phyloP scores from a whole-genome alignment of 2,797 vertebrate species.

The Epinephelus malabaricus region DNA sequence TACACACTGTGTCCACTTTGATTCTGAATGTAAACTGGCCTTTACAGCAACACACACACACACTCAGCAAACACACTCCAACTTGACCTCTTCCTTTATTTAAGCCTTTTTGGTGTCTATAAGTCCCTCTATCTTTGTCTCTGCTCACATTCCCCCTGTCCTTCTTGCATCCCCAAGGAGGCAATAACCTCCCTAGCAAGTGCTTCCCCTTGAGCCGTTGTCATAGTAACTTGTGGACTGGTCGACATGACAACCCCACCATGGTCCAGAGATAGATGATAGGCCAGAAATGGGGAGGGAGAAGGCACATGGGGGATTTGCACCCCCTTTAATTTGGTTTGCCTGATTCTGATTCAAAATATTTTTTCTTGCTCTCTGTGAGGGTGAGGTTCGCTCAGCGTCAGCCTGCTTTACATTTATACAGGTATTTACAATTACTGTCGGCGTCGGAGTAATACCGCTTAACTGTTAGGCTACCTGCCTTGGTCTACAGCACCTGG shows the following conservation, averaged over 20 bases:
- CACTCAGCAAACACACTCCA: conserved; percentile 53
- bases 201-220: conserved; percentile 86
- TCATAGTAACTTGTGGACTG: conserved; percentile 87
- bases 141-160: conserved; percentile 75
- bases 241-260: conserved; percentile 88
- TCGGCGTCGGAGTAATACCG: conserved; percentile 1
- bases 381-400: conserved; percentile 43
- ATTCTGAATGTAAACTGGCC: conserved; percentile 43
- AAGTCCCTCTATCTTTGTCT: conserved; percentile 76
- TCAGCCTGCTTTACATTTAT: conserved; percentile 69
- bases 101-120: conserved; percentile 64
- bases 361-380: conserved; percentile 30
- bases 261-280: conserved; percentile 85
- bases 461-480: conserved; percentile 1
- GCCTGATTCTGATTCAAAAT: conserved; percentile 77
- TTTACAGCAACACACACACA: conserved; percentile 20
- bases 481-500: neutral
- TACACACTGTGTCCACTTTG: conserved; percentile 26
- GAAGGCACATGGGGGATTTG: conserved; percentile 71
- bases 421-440: conserved; percentile 63
- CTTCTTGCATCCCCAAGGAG: conserved; percentile 83
- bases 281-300: conserved; percentile 78
- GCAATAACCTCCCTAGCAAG: conserved; percentile 84
- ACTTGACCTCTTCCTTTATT: conserved; percentile 77
- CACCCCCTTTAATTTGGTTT: conserved; percentile 81